Evolutionary conservation across 2,113 vertebrate species (phyloP), one percentile per base, ranked within the genome.

Genomic region (Pseudopodoces humilis): DNA sequence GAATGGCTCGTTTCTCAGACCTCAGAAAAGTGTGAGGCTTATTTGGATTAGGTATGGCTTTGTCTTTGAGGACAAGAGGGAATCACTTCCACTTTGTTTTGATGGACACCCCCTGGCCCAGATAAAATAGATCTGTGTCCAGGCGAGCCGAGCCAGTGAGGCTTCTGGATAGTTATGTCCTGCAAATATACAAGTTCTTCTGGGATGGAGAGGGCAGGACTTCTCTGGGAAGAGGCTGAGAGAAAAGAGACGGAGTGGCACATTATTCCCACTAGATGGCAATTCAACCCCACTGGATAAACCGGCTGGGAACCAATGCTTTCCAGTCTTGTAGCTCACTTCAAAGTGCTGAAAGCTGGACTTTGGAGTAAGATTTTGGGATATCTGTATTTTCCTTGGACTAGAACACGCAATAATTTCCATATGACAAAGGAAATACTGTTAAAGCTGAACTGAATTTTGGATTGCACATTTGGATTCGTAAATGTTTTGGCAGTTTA

Each of bases 371-470:
- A 56, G 37, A 3, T 49, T 80, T 84, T 18, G n/a, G 50, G 86
- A 58, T 76, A 87, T 76, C 81, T 94, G 41, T 95, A 9, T 95
- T 97, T 94, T 89, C 74, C 70, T 95, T 94, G 91, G 93, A 89
- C 69, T 19, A 30, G 81, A 92, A 30, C 62, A 8, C 24, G 84
- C 92, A 89, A 53, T 84, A 84, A 94, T 87, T 95, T 92, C 74
- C 89, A 71, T 59, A 87, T 89, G 95, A 87, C 91, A 89, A 72
- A 95, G 84, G 74, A 69, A 91, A 95, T 56, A 62, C 60, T 96
- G 91, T 89, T 89, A 65, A 58, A 79, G 49, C 89, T 91, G 78
- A 83, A 49, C 58, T 5, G 27, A 89, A 72, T 43, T 76, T 85
- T 93, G 90, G 93, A 90, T 70, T 56, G 83, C 79, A 30, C 71